Conservation (phyloP, 2,888 invertebrate species). For the Lycophotia porphyrea region DNA sequence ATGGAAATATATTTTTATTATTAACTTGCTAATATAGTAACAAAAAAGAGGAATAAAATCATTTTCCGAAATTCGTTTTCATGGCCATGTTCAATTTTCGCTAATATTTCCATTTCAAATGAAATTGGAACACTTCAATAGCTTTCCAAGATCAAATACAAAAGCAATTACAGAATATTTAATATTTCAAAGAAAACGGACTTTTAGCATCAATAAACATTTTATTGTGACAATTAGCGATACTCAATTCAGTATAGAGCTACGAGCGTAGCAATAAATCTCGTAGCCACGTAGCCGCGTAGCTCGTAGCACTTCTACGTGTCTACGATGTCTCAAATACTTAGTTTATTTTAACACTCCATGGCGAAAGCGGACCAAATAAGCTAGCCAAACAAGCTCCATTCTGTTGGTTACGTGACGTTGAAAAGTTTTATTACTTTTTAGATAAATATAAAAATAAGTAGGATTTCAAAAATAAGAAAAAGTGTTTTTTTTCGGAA, state of each 20-base stretch:
- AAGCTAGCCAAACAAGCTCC: conserved; percentile 59
- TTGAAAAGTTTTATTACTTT: conserved; percentile 52
- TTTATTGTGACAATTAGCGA: conserved; percentile 70
- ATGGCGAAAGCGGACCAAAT: conserved; percentile 52
- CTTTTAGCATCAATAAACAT: conserved; percentile 64
- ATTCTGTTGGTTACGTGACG: conserved; percentile 56
- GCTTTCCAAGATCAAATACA: conserved; percentile 37
- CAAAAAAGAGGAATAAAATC: not conserved
- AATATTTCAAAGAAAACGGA: conserved; percentile 53
- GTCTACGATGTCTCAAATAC: conserved; percentile 67
- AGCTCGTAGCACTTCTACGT: conserved; percentile 69
- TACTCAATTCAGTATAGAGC: conserved; percentile 69
- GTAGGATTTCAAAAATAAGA: not conserved
- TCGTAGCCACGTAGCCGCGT: conserved; percentile 73
- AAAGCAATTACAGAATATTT: conserved; percentile 56
- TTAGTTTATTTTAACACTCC: conserved; percentile 67
- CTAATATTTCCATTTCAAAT: conserved; percentile 25
- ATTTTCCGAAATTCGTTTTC: conserved; percentile 19
- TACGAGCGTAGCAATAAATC: conserved; percentile 79
- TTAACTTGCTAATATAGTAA: not conserved
- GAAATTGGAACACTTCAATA: conserved; percentile 25
- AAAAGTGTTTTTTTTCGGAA: not conserved
- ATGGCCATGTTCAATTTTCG: not conserved
- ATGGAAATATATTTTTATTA: not conserved
- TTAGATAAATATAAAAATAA: conserved; percentile 24